Conservation (phyloP, 2,113 vertebrate species). For the Rhinolophus sinicus region DNA sequence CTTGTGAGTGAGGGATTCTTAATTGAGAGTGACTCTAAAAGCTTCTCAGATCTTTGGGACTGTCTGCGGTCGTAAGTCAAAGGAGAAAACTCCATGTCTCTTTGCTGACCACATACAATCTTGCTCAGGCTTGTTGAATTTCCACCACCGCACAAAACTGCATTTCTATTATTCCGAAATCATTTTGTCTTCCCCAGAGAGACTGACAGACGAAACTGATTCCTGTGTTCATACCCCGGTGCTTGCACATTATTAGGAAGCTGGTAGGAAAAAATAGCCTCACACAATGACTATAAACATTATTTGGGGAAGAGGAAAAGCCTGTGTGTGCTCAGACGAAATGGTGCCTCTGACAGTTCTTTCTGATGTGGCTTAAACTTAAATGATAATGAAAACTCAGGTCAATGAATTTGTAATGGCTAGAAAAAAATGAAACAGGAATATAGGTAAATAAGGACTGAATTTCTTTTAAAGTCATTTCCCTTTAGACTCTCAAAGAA, state of each 20-base stretch:
- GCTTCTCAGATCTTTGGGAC: not conserved
- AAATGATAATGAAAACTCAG: constrained; percentile 15
- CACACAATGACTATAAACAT: not conserved
- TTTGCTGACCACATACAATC: not conserved
- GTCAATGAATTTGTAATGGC: constrained; percentile 36
- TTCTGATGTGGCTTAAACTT: not conserved
- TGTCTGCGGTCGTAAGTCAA: not conserved
- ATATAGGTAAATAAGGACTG: not conserved
- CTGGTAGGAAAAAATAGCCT: constrained; percentile 6
- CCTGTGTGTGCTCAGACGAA: not conserved
- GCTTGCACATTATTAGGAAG: not conserved
- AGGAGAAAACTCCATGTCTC: not conserved
- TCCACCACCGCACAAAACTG: constrained; percentile 17
- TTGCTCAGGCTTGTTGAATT: not conserved
- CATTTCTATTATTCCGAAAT: constrained; percentile 12
- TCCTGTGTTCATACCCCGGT: not conserved
- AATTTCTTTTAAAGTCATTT: constrained; percentile 18
- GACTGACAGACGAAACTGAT: not conserved
- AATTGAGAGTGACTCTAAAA: not conserved
- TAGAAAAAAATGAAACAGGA: constrained; percentile 23
- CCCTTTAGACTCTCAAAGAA: constrained; percentile 4
- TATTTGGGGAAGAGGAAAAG: not conserved
- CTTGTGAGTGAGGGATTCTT: not conserved
- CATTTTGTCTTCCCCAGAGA: not conserved
- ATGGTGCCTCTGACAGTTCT: not conserved